A percentile compares a stretch with the other conserved stretches of the same genome.
Evolutionary conservation across 2,888 invertebrate genomes (phyloP).

Genomic region (Melitaea athalia): DNA sequence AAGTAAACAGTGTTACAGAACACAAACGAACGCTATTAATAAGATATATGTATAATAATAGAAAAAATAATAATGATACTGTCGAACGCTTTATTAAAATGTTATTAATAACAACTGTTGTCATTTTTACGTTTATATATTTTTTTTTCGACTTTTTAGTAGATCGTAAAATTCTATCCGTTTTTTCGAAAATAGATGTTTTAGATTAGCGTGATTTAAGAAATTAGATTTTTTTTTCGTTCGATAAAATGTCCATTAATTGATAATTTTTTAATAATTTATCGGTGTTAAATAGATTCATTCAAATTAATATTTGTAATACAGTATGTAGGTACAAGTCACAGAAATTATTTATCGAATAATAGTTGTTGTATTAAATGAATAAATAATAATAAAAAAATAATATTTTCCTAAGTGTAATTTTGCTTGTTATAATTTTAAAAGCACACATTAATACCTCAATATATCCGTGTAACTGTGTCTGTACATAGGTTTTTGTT

Average conservation of each 20-base stretch:
- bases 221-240: neutral
- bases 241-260: conserved; percentile 19
- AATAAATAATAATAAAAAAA: neutral
- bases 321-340: neutral
- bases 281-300: conserved; percentile 18
- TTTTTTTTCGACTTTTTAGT: neutral
- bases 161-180: neutral
- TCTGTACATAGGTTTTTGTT: conserved; percentile 8
- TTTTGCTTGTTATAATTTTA: conserved; percentile 7
- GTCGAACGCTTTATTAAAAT: conserved; percentile 31
- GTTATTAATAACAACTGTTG: conserved; percentile 13
- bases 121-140: conserved; percentile 7
- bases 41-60: conserved; percentile 13
- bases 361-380: neutral
- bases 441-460: conserved; percentile 10
- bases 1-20: conserved; percentile 24
- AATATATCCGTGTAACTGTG: neutral
- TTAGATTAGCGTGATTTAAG: neutral
- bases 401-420: conserved; percentile 4
- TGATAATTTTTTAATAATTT: conserved; percentile 14
- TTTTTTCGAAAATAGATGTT: neutral
- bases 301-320: neutral
- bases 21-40: conserved; percentile 4
- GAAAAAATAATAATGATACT: conserved; percentile 2
- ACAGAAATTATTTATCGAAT: conserved; percentile 9